Evolutionary conservation across 1,140 invertebrate genomes (phyloP), one percentile per base, ranked within the genome.

Genomic region (Atta texana): DNA sequence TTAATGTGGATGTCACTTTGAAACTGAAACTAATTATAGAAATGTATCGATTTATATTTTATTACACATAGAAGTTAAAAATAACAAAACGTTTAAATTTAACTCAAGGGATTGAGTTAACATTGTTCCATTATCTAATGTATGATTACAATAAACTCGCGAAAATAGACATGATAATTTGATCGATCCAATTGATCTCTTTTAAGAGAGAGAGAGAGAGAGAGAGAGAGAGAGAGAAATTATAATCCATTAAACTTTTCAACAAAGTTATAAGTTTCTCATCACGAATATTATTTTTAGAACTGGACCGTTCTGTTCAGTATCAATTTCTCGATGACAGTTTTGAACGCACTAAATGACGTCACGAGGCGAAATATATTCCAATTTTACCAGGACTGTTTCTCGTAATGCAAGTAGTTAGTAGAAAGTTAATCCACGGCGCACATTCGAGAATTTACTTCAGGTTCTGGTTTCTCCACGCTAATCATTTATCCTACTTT

Each of bases 401-500:
- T 78, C 78, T 88, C 81, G 88, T 90, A 89, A 90, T 87, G 86
- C 89, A 84, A 87, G 89, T 90, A 90, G 89, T 89, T 89, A 90
- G 88, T 59, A 81, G 85, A 77, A 90, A 90, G 89, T 85, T 90
- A 90, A 90, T 90, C 86, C 89, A 89, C 63, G 75, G 81, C 68
- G 86, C 81, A 86, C 89, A 85, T 81, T 77, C 80, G 89, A 90
- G 89, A 90, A 90, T 90, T 90, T 90, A 90, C 89, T 89, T 90
- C 89, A 76, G 64, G 75, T 72, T 88, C 89, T 75, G 89, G 80
- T 90, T 90, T 88, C 89, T 90, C 89, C 89, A 28, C 59, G 89
- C 86, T 90, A 91, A 92, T 90, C 88, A 92, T 90, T 88, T 90
- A 89, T 93, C 90, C 92, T 91, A 88, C 89, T 91, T 88, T 87